Conservation (phyloP, 2,113 vertebrate genomes). For the Chelonoidis abingdonii region DNA sequence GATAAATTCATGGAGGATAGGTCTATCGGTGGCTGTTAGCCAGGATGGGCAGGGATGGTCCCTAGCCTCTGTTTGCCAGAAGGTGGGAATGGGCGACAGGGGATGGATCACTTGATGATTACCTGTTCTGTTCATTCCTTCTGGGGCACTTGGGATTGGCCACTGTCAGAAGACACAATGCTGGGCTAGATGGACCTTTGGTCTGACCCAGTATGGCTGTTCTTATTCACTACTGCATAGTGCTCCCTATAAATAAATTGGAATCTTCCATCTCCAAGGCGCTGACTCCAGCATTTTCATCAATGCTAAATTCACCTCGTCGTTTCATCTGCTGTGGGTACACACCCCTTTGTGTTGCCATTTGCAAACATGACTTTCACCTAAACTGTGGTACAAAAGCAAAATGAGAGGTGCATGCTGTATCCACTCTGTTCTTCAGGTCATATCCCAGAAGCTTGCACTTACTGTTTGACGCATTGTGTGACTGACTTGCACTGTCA, state of each 20-base stretch:
- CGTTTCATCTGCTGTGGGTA: background rate
- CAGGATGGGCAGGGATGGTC: no score
- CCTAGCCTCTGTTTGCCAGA: no score
- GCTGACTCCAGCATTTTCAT: background rate
- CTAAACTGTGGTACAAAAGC: background rate
- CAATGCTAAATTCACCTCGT: background rate
- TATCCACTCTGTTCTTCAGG: background rate
- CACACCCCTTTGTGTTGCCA: background rate
- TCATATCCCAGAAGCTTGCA: fast-evolving
- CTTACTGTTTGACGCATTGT: background rate
- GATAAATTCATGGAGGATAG: no score
- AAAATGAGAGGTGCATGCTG: no score
- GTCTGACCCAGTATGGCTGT: no score
- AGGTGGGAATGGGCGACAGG: no score
- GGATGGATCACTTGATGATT: no score
- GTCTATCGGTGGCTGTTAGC: no score
- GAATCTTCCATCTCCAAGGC: background rate
- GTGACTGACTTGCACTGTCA: background rate
- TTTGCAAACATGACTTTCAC: background rate
- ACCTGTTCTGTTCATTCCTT: no score
- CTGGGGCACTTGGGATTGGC: no score
- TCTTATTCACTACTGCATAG: background rate
- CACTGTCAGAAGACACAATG: no score
- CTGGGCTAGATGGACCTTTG: no score
- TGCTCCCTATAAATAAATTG: background rate